Percentiles rank a stretch among this genome's conserved stretches.
phyloP scores from a whole-genome alignment of 1,140 invertebrate genomes.

The Vollenhovia emeryi region DNA sequence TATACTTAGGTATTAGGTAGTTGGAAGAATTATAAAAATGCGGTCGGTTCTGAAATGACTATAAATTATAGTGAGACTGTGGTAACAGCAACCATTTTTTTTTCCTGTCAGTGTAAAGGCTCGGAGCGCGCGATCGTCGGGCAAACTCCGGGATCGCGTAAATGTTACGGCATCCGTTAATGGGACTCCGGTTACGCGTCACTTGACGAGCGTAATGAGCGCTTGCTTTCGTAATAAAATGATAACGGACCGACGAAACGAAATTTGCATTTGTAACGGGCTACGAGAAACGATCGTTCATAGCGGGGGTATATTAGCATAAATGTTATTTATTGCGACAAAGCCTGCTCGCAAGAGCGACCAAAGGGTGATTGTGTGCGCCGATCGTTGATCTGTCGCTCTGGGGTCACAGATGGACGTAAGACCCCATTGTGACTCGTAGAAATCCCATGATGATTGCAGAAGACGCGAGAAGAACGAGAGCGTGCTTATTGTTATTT shows the following conservation, averaged over 20 bases:
- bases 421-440: not conserved
- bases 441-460: not conserved
- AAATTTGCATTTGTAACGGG: conserved; percentile 35
- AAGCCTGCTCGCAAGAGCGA: not conserved
- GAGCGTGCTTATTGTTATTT: not conserved
- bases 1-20: no score
- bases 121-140: not conserved
- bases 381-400: conserved; percentile 6
- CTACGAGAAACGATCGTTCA: conserved; percentile 4
- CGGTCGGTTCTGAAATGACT: no score
- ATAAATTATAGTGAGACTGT: no score
- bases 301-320: conserved; percentile 20
- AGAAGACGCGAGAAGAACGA: not conserved
- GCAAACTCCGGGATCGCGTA: not conserved
- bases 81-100: no score
- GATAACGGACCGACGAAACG: not conserved
- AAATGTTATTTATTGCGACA: conserved; percentile 34
- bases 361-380: not conserved
- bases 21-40: no score
- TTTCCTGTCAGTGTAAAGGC: no score
- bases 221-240: conserved; percentile 19
- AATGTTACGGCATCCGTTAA: conserved; percentile 19
- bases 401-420: not conserved
- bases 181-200: not conserved
- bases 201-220: not conserved